phyloP scores from a whole-genome alignment of 2,888 invertebrate genomes.

The Sepioteuthis lessoniana region DNA sequence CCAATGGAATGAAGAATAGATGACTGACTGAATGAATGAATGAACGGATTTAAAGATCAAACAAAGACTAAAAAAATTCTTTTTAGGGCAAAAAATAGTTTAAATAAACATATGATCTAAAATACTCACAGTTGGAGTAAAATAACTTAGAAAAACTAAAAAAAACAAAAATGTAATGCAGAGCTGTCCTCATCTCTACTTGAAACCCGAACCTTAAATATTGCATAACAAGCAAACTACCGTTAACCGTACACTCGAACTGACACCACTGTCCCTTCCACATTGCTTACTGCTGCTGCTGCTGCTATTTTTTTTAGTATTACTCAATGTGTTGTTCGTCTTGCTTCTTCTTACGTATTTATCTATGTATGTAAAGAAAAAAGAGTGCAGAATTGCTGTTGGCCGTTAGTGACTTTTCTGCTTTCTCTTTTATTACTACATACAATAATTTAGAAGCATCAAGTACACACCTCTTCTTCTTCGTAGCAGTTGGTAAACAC shows the following conservation, averaged over 20 bases:
- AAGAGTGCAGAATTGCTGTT: too few species aligned
- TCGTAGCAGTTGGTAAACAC: constrained; percentile 33
- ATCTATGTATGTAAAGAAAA: constrained; percentile 16
- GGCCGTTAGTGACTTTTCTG: neutral
- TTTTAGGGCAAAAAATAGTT: too few species aligned
- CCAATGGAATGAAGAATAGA: too few species aligned
- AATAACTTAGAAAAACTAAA: neutral
- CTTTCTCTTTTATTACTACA: neutral
- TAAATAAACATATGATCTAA: neutral
- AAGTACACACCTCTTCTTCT: constrained; percentile 10
- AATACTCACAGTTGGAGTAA: neutral
- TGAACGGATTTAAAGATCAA: too few species aligned
- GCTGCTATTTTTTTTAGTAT: neutral
- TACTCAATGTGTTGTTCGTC: neutral
- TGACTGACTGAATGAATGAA: too few species aligned
- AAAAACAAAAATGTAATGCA: neutral
- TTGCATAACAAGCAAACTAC: neutral
- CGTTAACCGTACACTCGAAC: neutral
- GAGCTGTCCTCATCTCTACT: neutral
- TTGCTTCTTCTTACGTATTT: neutral
- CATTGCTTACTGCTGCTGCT: neutral
- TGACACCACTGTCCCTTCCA: neutral
- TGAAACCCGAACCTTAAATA: neutral
- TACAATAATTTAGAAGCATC: neutral
- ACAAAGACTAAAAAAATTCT: too few species aligned